These are phyloP conservation scores for Halictus rubicundus DNA, from an alignment of 1,140 invertebrate species.

Conservation along the genomic window DNA sequence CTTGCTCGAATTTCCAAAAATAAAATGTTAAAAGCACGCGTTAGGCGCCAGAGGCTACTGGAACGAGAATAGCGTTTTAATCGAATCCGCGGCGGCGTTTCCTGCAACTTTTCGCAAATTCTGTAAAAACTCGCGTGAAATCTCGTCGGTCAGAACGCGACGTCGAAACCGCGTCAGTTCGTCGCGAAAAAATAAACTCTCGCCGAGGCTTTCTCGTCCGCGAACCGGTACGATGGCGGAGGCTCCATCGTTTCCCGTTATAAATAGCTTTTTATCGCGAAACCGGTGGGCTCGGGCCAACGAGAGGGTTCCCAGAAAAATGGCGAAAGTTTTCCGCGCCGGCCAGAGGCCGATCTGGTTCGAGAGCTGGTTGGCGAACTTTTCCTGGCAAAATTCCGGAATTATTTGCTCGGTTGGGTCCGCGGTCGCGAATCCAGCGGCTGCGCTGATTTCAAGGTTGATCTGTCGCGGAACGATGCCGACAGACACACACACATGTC, in stretches of 20 bases:
- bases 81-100: too few relatives aligned
- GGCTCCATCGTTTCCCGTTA: background rate
- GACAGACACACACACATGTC: constrained; percentile 18
- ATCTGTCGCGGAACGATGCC: constrained; percentile 34
- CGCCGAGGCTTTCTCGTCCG: too few relatives aligned
- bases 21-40: too few relatives aligned
- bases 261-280: background rate
- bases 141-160: too few relatives aligned
- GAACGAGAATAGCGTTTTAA: too few relatives aligned
- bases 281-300: background rate
- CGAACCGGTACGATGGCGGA: background rate
- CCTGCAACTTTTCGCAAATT: too few relatives aligned
- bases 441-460: constrained; percentile 26
- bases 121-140: too few relatives aligned
- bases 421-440: too few relatives aligned
- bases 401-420: background rate
- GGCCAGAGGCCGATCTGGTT: constrained; percentile 5
- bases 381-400: constrained; percentile 23
- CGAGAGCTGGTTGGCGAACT: background rate
- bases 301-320: background rate
- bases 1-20: too few relatives aligned
- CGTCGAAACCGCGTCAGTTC: too few relatives aligned
- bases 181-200: background rate
- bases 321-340: constrained; percentile 2
- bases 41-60: too few relatives aligned